Evolutionary conservation across 2,113 vertebrate genomes (phyloP).

Genomic region (Fregetta grallaria): DNA sequence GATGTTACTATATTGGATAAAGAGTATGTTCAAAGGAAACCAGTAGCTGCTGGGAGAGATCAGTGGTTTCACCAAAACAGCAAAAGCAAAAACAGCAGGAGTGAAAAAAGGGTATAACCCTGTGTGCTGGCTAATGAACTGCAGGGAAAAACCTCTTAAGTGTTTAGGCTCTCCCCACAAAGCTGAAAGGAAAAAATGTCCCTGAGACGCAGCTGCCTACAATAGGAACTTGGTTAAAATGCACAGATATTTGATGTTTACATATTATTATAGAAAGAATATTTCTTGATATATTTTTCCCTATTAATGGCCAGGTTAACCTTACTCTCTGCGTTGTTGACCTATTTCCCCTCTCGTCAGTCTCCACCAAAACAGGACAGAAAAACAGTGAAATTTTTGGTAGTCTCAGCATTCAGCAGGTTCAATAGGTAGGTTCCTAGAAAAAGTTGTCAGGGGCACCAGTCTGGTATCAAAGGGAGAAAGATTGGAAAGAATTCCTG

Average conservation of each 20-base stretch:
- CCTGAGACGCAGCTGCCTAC: background rate
- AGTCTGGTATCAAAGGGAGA: background rate
- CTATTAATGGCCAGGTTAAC: background rate
- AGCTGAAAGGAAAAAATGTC: background rate
- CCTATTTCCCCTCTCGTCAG: background rate
- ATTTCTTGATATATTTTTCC: background rate
- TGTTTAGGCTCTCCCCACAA: background rate
- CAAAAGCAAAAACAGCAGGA: background rate
- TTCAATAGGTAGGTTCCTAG: background rate
- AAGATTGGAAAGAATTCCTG: background rate
- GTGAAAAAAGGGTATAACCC: background rate
- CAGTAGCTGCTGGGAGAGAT: background rate
- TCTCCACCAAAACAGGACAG: background rate
- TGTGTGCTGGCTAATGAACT: background rate
- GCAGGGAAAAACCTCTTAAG: background rate
- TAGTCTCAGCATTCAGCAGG: background rate
- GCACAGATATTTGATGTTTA: background rate
- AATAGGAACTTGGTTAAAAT: background rate
- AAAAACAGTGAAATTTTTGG: background rate
- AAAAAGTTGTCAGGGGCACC: background rate
- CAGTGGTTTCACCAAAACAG: background rate
- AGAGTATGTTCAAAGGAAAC: background rate
- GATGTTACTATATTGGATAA: background rate
- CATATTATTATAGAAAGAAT: background rate
- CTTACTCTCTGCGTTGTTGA: background rate